A percentile compares a stretch with the other conserved stretches of the same genome.
These are phyloP conservation scores for Thalassoma bifasciatum DNA, from an alignment of 2,113 vertebrate genomes.

Conservation along the genomic window DNA sequence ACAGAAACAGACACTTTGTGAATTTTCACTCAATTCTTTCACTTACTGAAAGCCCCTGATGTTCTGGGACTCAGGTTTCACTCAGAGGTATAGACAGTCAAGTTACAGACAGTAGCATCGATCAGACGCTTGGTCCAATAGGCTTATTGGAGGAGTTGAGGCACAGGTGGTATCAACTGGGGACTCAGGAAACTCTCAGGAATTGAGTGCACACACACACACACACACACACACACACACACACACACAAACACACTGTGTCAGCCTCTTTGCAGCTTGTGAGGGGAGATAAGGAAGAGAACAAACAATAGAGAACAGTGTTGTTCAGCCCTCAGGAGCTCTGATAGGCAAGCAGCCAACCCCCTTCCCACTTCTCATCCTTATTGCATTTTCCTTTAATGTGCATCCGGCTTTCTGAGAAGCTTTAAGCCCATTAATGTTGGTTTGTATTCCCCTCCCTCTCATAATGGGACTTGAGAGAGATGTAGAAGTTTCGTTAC, in stretches of 20 bases:
- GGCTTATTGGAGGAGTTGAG: conserved; percentile 49
- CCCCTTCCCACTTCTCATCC: background rate
- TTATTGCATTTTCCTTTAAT: conserved; percentile 29
- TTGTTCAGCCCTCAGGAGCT: conserved; percentile 36
- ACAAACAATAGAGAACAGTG: conserved; percentile 52
- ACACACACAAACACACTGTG: conserved; percentile 17
- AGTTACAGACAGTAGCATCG: conserved; percentile 37
- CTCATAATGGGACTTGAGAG: background rate
- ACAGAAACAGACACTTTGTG: no score
- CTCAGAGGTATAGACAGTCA: no score
- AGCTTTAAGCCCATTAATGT: conserved; percentile 26
- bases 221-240: conserved; percentile 31
- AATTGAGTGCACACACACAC: conserved; percentile 26
- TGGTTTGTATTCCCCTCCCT: background rate
- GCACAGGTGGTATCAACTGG: conserved; percentile 54
- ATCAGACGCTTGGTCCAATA: conserved; percentile 55
- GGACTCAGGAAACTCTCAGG: conserved; percentile 29
- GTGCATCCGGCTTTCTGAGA: conserved; percentile 32
- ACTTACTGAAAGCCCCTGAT: no score
- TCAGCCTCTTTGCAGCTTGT: conserved; percentile 41
- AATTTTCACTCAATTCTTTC: no score
- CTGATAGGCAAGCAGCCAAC: conserved; percentile 3
- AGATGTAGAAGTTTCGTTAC: conserved; percentile 23
- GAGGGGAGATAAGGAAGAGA: conserved; percentile 64
- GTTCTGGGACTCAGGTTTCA: no score